Conservation (phyloP, 1,140 invertebrate species). For the Laupala kohalensis region DNA sequence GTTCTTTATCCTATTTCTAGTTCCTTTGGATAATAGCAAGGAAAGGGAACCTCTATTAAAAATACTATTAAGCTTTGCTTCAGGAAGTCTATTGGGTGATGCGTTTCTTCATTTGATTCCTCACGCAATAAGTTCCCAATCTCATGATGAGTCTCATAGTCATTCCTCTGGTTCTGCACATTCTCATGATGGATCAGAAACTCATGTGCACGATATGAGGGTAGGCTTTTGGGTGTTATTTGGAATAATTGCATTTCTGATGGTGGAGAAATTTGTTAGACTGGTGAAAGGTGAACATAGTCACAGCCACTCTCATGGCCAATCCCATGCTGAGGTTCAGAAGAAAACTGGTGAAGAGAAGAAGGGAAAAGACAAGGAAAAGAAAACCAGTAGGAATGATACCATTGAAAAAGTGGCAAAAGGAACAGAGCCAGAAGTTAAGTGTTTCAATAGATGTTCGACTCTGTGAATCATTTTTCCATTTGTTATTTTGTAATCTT, state of each 20-base stretch:
- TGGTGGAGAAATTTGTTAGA: conserved; percentile 86
- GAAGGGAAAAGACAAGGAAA: background rate
- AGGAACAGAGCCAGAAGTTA: background rate
- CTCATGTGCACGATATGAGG: conserved; percentile 53
- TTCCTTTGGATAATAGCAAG: conserved; percentile 78
- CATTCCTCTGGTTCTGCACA: conserved; percentile 41
- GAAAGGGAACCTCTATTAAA: conserved; percentile 76
- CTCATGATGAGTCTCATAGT: conserved; percentile 32
- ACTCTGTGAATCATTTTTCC: background rate
- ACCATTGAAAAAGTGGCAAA: background rate
- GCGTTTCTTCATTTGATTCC: conserved; percentile 95
- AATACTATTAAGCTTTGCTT: conserved; percentile 83
- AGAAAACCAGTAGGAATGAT: background rate
- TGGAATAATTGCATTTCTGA: conserved; percentile 83
- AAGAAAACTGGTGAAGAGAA: conserved; percentile 18
- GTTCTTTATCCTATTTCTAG: conserved; percentile 83
- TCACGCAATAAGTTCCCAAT: conserved; percentile 65
- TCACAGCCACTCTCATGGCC: conserved; percentile 44
- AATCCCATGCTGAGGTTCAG: background rate
- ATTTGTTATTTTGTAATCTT: background rate
- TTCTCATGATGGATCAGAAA: conserved; percentile 31
- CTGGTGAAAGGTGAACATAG: conserved; percentile 71
- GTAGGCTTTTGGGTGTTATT: conserved; percentile 81
- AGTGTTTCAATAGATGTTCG: background rate
- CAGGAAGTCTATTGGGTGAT: conserved; percentile 87